These are phyloP conservation scores for Melanostoma scalare DNA, from an alignment of 2,888 invertebrate genomes.

Conservation along the genomic window DNA sequence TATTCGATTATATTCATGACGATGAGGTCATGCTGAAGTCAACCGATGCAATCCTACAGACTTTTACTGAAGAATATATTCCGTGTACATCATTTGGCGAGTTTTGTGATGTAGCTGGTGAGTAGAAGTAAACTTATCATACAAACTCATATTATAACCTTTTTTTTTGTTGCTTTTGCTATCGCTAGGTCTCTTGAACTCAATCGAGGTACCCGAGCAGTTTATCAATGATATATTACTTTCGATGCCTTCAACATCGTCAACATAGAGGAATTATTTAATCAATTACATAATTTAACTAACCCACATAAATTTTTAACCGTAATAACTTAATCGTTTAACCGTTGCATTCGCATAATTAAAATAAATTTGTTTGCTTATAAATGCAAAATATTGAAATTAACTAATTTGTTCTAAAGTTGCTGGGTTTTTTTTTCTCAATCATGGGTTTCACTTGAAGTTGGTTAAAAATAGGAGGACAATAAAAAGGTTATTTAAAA, in stretches of 20 bases:
- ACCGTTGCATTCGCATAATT: constrained; percentile 8
- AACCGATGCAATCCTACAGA: constrained; percentile 90
- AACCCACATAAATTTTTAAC: constrained; percentile 23
- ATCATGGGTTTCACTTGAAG: no score
- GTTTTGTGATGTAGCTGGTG: constrained; percentile 95
- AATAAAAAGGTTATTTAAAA: no score
- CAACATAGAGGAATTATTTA: constrained; percentile 75
- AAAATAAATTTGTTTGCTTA: neutral
- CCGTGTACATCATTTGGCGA: constrained; percentile 95
- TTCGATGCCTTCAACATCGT: constrained; percentile 78
- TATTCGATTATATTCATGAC: constrained; percentile 97
- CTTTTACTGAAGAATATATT: constrained; percentile 93
- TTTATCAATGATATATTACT: constrained; percentile 79
- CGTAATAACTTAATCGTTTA: constrained; percentile 48
- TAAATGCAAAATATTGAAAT: constrained; percentile 32
- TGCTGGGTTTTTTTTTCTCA: constrained; percentile 1
- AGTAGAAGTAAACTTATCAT: constrained; percentile 22
- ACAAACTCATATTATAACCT: neutral
- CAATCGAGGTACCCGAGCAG: constrained; percentile 80
- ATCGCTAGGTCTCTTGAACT: constrained; percentile 78
- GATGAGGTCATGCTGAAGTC: constrained; percentile 95
- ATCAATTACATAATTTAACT: constrained; percentile 14
- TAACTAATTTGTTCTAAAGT: constrained; percentile 45
- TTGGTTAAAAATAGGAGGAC: neutral
- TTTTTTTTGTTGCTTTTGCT: no score